Evolutionary conservation across 2,113 vertebrate species (phyloP).

Genomic region (Pagrus major): DNA sequence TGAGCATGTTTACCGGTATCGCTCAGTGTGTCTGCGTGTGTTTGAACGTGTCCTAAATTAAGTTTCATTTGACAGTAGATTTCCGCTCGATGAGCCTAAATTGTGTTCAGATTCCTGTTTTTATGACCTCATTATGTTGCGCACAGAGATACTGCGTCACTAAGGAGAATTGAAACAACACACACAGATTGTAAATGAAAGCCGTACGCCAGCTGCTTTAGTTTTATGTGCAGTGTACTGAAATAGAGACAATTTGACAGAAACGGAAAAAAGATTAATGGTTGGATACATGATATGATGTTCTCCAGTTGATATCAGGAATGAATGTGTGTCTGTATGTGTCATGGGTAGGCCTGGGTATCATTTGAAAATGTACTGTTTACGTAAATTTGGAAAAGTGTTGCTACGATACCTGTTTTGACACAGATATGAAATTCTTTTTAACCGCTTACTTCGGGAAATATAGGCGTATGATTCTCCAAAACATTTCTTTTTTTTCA

Average conservation of each 20-base stretch:
- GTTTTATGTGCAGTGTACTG: neutral
- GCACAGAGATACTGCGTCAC: neutral
- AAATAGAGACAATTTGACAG: neutral
- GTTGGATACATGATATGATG: neutral
- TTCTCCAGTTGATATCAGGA: neutral
- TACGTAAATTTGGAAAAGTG: neutral
- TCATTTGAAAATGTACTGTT: neutral
- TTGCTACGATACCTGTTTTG: neutral
- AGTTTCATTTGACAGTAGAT: neutral
- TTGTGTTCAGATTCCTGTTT: neutral
- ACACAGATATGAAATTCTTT: neutral
- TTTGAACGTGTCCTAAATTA: neutral
- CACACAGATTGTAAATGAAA: neutral
- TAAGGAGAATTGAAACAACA: neutral
- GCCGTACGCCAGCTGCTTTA: neutral
- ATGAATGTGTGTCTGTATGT: neutral
- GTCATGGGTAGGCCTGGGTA: neutral
- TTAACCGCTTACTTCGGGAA: neutral
- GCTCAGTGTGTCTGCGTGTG: neutral
- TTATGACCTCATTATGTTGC: neutral
- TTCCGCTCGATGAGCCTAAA: neutral
- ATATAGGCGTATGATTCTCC: too few relatives aligned
- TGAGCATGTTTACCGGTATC: too few relatives aligned
- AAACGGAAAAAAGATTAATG: neutral
- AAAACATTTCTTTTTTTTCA: too few relatives aligned